Base-by-base conservation (phyloP, 2,888 invertebrate species). In the Drosophila buzzatii region DNA sequence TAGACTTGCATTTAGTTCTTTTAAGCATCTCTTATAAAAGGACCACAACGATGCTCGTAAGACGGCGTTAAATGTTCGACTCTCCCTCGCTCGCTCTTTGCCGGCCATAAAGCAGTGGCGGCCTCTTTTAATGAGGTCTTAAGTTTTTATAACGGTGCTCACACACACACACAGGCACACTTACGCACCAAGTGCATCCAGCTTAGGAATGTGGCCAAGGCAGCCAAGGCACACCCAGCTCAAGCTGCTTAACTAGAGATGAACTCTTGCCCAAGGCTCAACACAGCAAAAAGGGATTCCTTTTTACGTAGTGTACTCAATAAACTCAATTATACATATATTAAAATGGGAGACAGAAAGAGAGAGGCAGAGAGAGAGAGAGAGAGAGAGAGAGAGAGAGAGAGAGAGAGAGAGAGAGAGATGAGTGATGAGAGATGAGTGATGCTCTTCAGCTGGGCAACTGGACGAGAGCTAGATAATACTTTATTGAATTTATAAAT, bases 91-190 rank as follows among this genome's bases (percentile, higher is more conserved):
- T 82, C 55, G 62, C 45, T 49, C 49, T 49, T 37, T 3, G 67
- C 57, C 79, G 71, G 83, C 84, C 85, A 85, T 85, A 87, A 85
- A 85, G 85, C 82, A 81, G 59, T 53, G 80, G 74, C 86, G 85
- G 85, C 75, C 73, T 78, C 87, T 82, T 85, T 85, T 87, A 87
- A 87, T 87, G 82, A 85, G 87, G 82, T 87, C 85, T 87, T 82
- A 81, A 85, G 79, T 84, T 87, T 84, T 85, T 85, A 85, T 85
- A 85, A 85, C 87, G 85, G 85, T 75, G 33, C 44, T 70, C 52
- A 69, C 37, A 5, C 56, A 42, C 10, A 47, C 58, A 44, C 9
- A 33, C 18, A 44, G 12, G 56, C 14, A 53, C 3, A 42, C 41
- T 16, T 16, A 45, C 23, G 45, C 23, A 20, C 39, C 52, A 41